Evolutionary conservation across 2,797 vertebrate genomes (phyloP).

Genomic region (Graptemys geographica): DNA sequence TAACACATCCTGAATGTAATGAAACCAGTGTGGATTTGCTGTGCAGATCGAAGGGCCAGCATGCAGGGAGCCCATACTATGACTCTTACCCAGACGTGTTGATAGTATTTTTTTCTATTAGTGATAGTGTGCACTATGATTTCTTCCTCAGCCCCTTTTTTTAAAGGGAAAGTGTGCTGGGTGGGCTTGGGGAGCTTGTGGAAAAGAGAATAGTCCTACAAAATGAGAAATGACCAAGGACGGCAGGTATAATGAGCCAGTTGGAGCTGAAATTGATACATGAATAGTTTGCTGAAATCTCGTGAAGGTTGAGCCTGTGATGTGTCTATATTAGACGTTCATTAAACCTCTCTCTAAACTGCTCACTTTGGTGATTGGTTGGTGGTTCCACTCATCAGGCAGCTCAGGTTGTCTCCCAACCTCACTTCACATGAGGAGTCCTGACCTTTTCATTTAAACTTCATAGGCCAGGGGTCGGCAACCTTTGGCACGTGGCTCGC

Average conservation of each 20-base stretch:
- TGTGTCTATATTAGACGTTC: constrained; percentile 5
- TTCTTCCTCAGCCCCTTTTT: not conserved
- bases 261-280: not conserved
- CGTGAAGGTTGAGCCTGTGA: not conserved
- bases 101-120: not conserved
- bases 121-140: not conserved
- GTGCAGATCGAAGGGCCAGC: accelerated
- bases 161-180: not conserved
- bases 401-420: constrained; percentile 22
- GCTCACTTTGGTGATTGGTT: not conserved
- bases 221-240: not conserved
- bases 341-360: constrained; percentile 23
- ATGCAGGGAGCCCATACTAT: not conserved
- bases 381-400: constrained; percentile 13
- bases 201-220: not conserved
- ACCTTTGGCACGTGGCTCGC: no score
- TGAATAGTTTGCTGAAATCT: constrained; percentile 37
- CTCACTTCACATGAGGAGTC: constrained; percentile 13
- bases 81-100: not conserved
- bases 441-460: constrained; percentile 51
- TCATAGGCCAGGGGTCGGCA: not conserved
- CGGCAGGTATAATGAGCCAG: not conserved
- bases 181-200: not conserved
- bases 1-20: not conserved
- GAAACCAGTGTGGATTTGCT: not conserved